Conservation (phyloP, 2,888 invertebrate genomes). For the Argynnis bischoffii region DNA sequence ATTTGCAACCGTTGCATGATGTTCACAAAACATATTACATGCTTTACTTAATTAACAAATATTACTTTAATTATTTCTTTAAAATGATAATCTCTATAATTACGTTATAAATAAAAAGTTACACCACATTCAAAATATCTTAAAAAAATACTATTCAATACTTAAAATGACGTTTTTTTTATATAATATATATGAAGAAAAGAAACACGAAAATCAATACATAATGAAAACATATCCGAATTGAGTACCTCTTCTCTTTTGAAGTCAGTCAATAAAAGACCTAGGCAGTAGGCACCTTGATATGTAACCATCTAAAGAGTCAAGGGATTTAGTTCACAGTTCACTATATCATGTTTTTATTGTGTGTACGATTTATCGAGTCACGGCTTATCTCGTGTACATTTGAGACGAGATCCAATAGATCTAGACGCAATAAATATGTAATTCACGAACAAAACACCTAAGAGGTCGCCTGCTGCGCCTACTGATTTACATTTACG, state of each 20-base stretch:
- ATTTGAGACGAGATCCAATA: slow-evolving; percentile 46
- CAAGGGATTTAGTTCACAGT: slow-evolving; percentile 4
- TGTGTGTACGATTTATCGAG: slow-evolving; percentile 36
- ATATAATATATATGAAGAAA: too few relatives aligned
- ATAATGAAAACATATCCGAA: too few relatives aligned
- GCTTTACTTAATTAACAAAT: slow-evolving; percentile 28
- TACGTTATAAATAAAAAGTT: background rate
- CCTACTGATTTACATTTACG: slow-evolving; percentile 72
- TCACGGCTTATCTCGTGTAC: slow-evolving; percentile 33
- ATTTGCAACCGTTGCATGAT: slow-evolving; percentile 37
- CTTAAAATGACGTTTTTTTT: too few relatives aligned
- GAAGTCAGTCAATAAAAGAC: too few relatives aligned
- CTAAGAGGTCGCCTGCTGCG: slow-evolving; percentile 77
- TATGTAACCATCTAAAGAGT: too few relatives aligned
- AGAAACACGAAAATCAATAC: too few relatives aligned
- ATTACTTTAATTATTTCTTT: slow-evolving; percentile 4
- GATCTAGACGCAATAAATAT: slow-evolving; percentile 64
- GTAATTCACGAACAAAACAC: slow-evolving; percentile 70
- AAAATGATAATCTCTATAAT: background rate
- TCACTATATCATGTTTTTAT: slow-evolving; percentile 33
- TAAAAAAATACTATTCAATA: too few relatives aligned
- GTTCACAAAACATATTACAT: slow-evolving; percentile 35
- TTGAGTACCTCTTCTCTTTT: too few relatives aligned
- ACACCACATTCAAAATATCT: too few relatives aligned
- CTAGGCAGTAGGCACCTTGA: too few relatives aligned